Percentiles rank a stretch among this genome's conserved stretches.
Evolutionary conservation across 2,888 invertebrate genomes (phyloP).

Genomic region (Euzetes globulus): DNA sequence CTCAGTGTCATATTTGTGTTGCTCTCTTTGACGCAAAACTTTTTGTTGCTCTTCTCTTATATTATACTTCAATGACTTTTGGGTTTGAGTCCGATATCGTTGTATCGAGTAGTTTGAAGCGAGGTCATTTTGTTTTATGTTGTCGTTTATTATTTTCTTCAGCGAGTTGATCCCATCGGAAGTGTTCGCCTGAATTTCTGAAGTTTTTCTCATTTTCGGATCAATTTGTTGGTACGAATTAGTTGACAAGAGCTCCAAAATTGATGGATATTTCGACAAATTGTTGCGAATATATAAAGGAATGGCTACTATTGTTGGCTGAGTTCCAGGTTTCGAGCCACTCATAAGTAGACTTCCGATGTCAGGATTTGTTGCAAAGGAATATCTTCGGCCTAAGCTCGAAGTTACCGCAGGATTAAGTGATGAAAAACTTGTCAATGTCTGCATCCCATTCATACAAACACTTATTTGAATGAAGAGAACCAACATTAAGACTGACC

Average conservation of each 20-base stretch:
- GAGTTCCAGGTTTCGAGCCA: background rate
- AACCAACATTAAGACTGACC: no score
- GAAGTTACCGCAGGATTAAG: background rate
- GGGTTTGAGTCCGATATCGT: background rate
- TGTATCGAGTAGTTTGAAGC: background rate
- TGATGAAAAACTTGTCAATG: background rate
- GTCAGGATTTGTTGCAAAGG: background rate
- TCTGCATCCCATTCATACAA: background rate
- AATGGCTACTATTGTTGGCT: slow-evolving; percentile 21
- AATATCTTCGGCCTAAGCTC: background rate
- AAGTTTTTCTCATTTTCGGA: background rate
- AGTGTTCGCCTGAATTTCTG: background rate
- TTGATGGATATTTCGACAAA: background rate
- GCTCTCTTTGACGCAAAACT: background rate
- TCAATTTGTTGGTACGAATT: background rate
- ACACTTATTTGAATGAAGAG: no score
- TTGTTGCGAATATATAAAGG: slow-evolving; percentile 18
- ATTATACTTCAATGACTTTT: background rate
- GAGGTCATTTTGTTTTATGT: no score
- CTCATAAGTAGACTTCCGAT: background rate
- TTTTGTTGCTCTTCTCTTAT: background rate
- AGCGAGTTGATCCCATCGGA: background rate
- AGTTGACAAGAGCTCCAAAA: background rate
- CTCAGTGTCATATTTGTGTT: background rate
- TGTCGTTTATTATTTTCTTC: background rate